phyloP scores from a whole-genome alignment of 2,888 invertebrate genomes.

The Hyalella azteca region DNA sequence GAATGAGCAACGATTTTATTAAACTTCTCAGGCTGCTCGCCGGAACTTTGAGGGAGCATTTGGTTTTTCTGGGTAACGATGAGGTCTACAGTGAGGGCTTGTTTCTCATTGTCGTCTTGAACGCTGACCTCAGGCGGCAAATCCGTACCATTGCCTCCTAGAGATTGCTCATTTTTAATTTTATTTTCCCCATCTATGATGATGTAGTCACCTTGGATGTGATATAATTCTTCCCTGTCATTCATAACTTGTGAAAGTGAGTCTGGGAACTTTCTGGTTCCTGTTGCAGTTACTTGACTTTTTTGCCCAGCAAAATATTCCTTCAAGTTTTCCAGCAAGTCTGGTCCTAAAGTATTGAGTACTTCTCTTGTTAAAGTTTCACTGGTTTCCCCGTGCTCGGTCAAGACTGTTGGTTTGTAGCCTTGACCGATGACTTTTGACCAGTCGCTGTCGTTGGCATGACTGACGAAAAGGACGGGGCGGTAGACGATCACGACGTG shows the following conservation, averaged over 20 bases:
- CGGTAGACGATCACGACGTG: conserved; percentile 16
- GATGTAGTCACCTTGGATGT: conserved; percentile 3
- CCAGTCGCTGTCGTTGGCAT: not conserved
- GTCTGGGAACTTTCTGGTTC: conserved; percentile 3
- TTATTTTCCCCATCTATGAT: not conserved
- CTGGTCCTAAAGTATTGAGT: conserved; percentile 4
- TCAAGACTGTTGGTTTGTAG: not conserved
- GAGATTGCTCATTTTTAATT: not conserved
- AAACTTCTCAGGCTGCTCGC: no score
- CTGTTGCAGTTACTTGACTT: not conserved
- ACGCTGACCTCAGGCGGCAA: not conserved
- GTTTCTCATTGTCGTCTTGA: not conserved
- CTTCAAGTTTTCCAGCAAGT: conserved; percentile 6
- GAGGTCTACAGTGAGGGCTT: not conserved
- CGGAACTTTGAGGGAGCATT: no score
- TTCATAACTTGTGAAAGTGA: not conserved
- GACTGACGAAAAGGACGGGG: conserved; percentile 1
- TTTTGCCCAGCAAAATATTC: not conserved
- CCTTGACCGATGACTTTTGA: not conserved
- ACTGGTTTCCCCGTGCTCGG: conserved; percentile 5
- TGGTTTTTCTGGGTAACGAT: conserved; percentile 13
- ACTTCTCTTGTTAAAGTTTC: not conserved
- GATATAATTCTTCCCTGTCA: not conserved
- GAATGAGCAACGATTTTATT: no score
- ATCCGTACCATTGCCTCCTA: not conserved